Base-by-base conservation (phyloP, 2,797 vertebrate species). In the Gambusia yucatana region DNA sequence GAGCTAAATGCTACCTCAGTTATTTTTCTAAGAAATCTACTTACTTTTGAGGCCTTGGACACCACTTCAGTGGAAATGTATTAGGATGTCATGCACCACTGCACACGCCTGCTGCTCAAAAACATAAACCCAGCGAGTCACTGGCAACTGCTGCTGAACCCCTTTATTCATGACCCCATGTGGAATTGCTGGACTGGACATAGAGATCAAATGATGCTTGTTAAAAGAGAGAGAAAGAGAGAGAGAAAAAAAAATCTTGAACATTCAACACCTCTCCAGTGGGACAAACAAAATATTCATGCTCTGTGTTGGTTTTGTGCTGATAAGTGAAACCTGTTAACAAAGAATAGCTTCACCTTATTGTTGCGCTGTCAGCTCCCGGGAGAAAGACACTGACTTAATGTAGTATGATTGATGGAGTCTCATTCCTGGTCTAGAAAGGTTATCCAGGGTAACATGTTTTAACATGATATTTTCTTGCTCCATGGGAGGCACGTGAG, bases 371-470 rank as follows among this genome's bases (percentile, higher is more conserved):
- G 88, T 93, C 91, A 90, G 88, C 89, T 86, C 88, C 86, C 88
- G 36, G 74, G 87, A 91, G 90, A 86, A 75, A 84, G 57, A 78
- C 90, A 87, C 85, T 82, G 85, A 93, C 93, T 94, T 92, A 75
- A 80, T 74, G 78, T 81, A 59, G 52, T 69, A 76, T 89, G 92
- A 95, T 90, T 93, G 95, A 94, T 92, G 86, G 86, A 83, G 82
- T 75, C 81, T 88, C 91, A 93, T 86, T 92, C 90, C 85, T 85
- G 83, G 63, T 86, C 91, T 84, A 48, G 84, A 87, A 70, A 83
- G 90, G 84, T 88, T 88, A 88, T 83, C 85, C 89, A 77, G 80
- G 81, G 81, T 87, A 90, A 87, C 88, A 63, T 88, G 91, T 89
- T 85, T 63, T 86, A 89, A 87, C 91, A 92, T 91, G 85, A 59